Conservation (phyloP, 2,797 vertebrate species). For the Stomatorhinus walkeri region DNA sequence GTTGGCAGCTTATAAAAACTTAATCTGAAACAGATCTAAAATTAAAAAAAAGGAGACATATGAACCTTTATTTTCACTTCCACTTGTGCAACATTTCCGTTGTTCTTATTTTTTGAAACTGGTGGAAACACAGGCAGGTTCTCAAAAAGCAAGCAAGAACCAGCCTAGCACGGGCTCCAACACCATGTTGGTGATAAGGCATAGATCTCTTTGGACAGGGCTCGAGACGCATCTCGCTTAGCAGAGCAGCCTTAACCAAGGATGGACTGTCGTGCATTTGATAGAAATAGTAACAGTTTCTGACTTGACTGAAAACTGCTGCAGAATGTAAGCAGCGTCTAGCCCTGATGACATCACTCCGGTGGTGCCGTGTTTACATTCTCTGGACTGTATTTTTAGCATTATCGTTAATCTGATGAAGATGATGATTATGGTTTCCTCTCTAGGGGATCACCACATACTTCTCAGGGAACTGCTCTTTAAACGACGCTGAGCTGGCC, state of each 20-base stretch:
- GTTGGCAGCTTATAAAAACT: background rate
- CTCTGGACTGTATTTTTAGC: background rate
- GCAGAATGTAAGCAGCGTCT: background rate
- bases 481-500: conserved; percentile 80
- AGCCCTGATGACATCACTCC: background rate
- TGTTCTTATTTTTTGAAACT: background rate
- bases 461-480: conserved; percentile 79
- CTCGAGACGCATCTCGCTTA: background rate
- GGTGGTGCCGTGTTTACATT: background rate
- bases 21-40: background rate
- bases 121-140: background rate
- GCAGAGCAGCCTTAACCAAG: background rate
- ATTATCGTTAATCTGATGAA: background rate
- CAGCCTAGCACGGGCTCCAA: background rate
- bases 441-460: conserved; percentile 81
- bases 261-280: background rate
- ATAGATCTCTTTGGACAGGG: background rate
- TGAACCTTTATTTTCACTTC: background rate
- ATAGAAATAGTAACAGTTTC: background rate
- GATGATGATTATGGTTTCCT: conserved; percentile 2
- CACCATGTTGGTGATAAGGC: background rate
- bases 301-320: background rate
- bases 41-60: background rate
- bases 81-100: background rate
- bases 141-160: background rate